Evolutionary conservation across 2,888 invertebrate genomes (phyloP), one percentile per base, ranked within the genome.

Genomic region (Caenorhabditis plicata): DNA sequence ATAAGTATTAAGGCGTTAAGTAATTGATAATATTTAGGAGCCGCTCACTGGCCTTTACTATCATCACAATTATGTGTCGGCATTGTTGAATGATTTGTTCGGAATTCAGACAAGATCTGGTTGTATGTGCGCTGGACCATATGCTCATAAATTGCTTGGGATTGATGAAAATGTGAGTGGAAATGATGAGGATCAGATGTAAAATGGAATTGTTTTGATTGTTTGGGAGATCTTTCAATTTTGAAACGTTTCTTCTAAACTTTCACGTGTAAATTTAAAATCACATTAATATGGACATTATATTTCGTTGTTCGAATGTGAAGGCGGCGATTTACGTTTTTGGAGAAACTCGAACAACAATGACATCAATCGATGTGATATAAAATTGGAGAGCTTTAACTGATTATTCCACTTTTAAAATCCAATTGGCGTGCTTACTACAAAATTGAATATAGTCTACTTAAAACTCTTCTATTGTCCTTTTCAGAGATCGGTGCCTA

Each of bases 21-120:
- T 13, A 11, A 41, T 29, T 9, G 11, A 29, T 9, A 29, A 29
- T 9, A 29, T 29, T 22, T 31, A 52, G 20, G 45, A 62, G n/a
- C 79, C 17, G 5, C 27, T 31, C 5, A 64, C 57, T 20, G 89
- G 90, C 3, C 74, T 88, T 13, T 91, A 89, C 81, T 86, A 92
- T 2, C 92, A 92, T 81, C 90, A 92, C 82, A 91, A 91, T 83
- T 88, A 89, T 85, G 88, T 92, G 9, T 88, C 89, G 71, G 88
- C 90, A 9, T 86, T 92, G 19, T 85, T 93, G 38, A 92, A 92
- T 80, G 92, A 93, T 78, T 87, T 93, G 23, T 92, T 91, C 81
- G 92, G 92, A 0, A 90, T 93, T 48, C 63, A 67, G 48, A 61
- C 58, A 9, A 40, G 83, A 48, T 80, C 82, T 8, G 83, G 83